Conservation (phyloP, 2,888 invertebrate genomes). For the Caradrina clavipalpis region DNA sequence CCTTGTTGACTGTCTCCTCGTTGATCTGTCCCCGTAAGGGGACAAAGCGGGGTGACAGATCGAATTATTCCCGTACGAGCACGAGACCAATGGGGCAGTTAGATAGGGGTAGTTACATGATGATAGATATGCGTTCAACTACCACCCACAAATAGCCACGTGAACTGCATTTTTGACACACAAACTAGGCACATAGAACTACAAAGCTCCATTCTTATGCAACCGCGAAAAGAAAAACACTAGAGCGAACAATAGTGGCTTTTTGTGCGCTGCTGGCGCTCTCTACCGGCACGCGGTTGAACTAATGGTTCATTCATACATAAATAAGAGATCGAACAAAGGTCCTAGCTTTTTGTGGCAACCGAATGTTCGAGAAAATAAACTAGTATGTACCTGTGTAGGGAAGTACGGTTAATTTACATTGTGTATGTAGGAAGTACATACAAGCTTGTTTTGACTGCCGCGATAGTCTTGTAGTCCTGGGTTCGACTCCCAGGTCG, state of each 20-base stretch:
- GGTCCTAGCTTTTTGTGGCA: constrained; percentile 45
- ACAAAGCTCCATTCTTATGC: constrained; percentile 47
- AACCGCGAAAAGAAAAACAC: constrained; percentile 57
- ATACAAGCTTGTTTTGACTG: too few relatives aligned
- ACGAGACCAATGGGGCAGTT: too few relatives aligned
- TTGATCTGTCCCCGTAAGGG: too few relatives aligned
- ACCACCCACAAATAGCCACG: not conserved
- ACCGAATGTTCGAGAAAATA: constrained; percentile 52
- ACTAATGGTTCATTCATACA: constrained; percentile 68
- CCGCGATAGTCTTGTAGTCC: too few relatives aligned
- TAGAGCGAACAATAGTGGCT: constrained; percentile 61
- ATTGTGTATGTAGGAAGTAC: not conserved
- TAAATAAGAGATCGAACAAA: constrained; percentile 68
- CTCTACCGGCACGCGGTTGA: constrained; percentile 57
- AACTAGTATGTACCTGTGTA: constrained; percentile 8
- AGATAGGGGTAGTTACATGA: too few relatives aligned
- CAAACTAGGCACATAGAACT: constrained; percentile 4
- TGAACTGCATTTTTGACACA: not conserved
- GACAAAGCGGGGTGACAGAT: too few relatives aligned
- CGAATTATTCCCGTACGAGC: too few relatives aligned
- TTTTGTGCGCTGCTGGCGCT: constrained; percentile 57
- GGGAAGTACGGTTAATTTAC: not conserved
- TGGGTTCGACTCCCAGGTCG: too few relatives aligned
- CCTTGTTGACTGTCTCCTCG: too few relatives aligned
- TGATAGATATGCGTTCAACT: not conserved